These are phyloP conservation scores for Drosophila neotestacea DNA, from an alignment of 2,888 invertebrate species.

Conservation along the genomic window DNA sequence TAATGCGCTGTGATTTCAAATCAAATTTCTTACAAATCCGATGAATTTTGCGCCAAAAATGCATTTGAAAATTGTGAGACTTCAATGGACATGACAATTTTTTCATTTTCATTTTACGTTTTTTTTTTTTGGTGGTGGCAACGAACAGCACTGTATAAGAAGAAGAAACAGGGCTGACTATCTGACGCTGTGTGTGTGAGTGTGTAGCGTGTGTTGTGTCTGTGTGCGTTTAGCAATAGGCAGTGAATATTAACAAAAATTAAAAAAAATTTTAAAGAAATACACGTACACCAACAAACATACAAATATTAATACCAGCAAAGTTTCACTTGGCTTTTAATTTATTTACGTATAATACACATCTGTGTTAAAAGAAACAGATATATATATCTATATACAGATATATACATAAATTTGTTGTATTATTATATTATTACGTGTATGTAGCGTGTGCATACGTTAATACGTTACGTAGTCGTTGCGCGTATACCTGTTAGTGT, in stretches of 20 bases:
- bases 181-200: constrained; percentile 53
- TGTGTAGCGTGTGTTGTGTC: constrained; percentile 42
- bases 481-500: constrained; percentile 17
- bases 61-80: constrained; percentile 81
- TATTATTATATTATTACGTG: constrained; percentile 51
- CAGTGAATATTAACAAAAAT: constrained; percentile 64
- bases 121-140: constrained; percentile 76
- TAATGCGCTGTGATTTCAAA: constrained; percentile 53
- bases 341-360: constrained; percentile 10
- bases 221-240: constrained; percentile 51
- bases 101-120: constrained; percentile 43
- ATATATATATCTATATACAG: constrained; percentile 14
- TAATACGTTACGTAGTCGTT: constrained; percentile 51
- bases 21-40: constrained; percentile 61
- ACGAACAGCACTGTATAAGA: constrained; percentile 66
- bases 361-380: constrained; percentile 9
- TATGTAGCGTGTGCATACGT: constrained; percentile 34
- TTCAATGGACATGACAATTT: constrained; percentile 78
- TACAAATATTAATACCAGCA: constrained; percentile 22
- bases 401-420: constrained; percentile 23
- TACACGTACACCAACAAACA: constrained; percentile 50
- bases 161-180: constrained; percentile 66
- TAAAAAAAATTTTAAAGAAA: constrained; percentile 25
- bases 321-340: constrained; percentile 35
- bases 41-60: constrained; percentile 70